Evolutionary conservation across 2,113 vertebrate genomes (phyloP).

Genomic region (Promerops cafer): DNA sequence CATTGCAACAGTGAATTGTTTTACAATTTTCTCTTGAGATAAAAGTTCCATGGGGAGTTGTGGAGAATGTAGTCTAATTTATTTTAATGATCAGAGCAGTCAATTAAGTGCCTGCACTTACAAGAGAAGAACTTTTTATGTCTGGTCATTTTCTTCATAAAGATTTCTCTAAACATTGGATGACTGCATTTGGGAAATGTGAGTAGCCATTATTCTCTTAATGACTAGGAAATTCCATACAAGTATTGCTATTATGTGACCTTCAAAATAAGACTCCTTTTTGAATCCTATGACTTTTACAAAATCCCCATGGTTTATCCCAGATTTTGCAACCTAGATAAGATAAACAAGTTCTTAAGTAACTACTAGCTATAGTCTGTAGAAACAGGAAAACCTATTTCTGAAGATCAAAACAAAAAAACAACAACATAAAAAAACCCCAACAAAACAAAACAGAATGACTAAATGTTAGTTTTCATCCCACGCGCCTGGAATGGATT

Average conservation of each 20-base stretch:
- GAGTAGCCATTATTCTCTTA: slow-evolving; percentile 2
- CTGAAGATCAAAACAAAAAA: neutral
- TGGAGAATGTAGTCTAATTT: slow-evolving; percentile 48
- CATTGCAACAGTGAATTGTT: neutral
- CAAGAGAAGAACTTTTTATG: slow-evolving; percentile 24
- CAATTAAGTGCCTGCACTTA: slow-evolving; percentile 46
- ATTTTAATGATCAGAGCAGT: slow-evolving; percentile 58
- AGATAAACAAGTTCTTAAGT: neutral
- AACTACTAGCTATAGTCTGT: neutral
- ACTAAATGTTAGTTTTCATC: neutral
- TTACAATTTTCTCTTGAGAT: slow-evolving; percentile 39
- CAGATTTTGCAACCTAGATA: neutral
- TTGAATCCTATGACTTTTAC: neutral
- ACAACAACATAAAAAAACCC: neutral
- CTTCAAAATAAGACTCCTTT: neutral
- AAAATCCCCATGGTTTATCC: neutral
- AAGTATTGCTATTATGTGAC: neutral
- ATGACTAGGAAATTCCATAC: neutral
- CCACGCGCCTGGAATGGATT: neutral
- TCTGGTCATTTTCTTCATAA: slow-evolving; percentile 52
- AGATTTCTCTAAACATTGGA: slow-evolving; percentile 11
- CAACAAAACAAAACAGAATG: neutral
- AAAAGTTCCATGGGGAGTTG: slow-evolving; percentile 51
- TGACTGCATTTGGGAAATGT: neutral
- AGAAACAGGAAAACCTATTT: neutral